Conservation (phyloP, 2,888 invertebrate genomes). For the Omphaloscelis lunosa region DNA sequence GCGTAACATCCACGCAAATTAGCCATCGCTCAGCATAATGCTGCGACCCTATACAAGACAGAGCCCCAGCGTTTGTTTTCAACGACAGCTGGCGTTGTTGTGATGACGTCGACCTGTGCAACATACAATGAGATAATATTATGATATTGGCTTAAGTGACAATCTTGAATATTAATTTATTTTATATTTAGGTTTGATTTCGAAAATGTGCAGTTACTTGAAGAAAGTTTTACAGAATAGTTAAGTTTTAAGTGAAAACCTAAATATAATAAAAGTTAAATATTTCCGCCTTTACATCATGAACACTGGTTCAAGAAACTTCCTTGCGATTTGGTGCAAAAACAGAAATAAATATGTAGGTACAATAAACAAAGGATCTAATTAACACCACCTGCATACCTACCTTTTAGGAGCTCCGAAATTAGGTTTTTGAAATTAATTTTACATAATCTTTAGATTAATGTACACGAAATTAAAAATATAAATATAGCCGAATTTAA, state of each 20-base stretch:
- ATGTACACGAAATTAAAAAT: conserved; percentile 25
- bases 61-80: too few relatives aligned
- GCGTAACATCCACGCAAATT: too few relatives aligned
- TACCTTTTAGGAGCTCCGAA: conserved; percentile 10
- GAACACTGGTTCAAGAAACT: neutral
- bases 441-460: conserved; percentile 13
- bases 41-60: too few relatives aligned
- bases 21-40: too few relatives aligned
- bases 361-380: conserved; percentile 15
- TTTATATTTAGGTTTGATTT: neutral
- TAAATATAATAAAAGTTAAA: neutral
- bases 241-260: neutral
- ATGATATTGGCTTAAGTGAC: too few relatives aligned
- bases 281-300: neutral
- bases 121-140: too few relatives aligned
- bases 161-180: too few relatives aligned
- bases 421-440: conserved; percentile 24
- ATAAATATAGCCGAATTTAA: neutral
- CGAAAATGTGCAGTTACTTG: neutral
- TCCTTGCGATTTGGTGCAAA: neutral
- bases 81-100: too few relatives aligned
- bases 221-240: neutral
- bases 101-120: too few relatives aligned
- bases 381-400: conserved; percentile 56
- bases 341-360: conserved; percentile 6